Evolutionary conservation across 1,140 invertebrate genomes (phyloP).

Genomic region (Araneus ventricosus): DNA sequence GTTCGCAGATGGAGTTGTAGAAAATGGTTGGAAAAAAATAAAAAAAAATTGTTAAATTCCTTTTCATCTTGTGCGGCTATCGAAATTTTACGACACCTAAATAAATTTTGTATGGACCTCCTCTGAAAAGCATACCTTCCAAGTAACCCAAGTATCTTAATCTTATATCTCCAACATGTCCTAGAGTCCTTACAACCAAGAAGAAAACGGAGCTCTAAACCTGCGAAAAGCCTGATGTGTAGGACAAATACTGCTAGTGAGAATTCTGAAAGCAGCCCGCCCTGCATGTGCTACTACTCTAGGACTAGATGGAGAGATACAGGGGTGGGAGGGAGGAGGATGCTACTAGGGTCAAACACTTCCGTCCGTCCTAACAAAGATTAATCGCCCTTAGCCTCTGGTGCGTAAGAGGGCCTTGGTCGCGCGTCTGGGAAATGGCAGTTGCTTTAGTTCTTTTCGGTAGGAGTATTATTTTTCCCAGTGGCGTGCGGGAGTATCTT

Average conservation of each 20-base stretch:
- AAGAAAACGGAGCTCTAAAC: constrained; percentile 25
- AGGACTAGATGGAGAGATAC: background rate
- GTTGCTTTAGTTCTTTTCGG: background rate
- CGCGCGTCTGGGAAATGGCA: constrained; percentile 26
- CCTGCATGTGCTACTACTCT: constrained; percentile 5
- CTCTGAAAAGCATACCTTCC: background rate
- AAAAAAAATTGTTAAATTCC: too few relatives aligned
- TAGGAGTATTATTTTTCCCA: constrained; percentile 5
- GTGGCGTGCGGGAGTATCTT: background rate
- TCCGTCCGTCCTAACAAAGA: constrained; percentile 55
- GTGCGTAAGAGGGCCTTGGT: constrained; percentile 16
- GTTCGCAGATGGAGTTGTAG: too few relatives aligned
- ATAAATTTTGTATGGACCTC: background rate
- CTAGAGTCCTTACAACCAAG: background rate
- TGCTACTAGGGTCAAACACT: constrained; percentile 45
- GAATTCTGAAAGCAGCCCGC: background rate
- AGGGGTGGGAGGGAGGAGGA: background rate
- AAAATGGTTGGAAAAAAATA: too few relatives aligned
- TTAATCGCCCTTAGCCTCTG: constrained; percentile 24
- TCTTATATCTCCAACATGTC: background rate
- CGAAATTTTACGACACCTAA: background rate
- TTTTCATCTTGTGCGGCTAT: too few relatives aligned
- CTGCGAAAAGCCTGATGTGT: background rate
- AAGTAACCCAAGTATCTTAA: background rate
- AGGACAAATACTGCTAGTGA: constrained; percentile 37